Evolutionary conservation across 2,888 invertebrate species (phyloP), one percentile per base, ranked within the genome.

Genomic region (Melieria omissa): DNA sequence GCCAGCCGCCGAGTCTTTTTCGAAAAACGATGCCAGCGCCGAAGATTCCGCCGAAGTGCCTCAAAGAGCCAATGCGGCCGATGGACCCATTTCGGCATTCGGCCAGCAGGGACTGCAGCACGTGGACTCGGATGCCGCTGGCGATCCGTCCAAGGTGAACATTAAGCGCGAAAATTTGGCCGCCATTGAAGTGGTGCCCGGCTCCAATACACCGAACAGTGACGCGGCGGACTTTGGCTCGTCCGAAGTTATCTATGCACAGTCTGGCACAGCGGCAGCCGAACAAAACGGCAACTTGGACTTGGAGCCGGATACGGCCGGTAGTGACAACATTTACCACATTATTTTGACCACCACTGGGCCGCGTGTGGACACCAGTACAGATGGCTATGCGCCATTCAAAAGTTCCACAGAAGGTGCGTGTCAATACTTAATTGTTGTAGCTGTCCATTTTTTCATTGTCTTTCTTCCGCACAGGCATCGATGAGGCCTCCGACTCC

Each of bases 61-160:
- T 7, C 67, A 7, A n/a, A 29, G 29, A 29, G n/a, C 61, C 3
- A 12, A 46, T 47, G 55, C 62, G 7, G 69, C 54, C 8, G 62
- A 41, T 6, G 41, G 9, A 5, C 47, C 16, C 3, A 55, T 69
- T n/a, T 55, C 55, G 4, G 83, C 88, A 5, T 86, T 88, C 66
- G 88, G 88, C 12, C 87, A 88, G 5, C 88, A 88, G 62, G 79
- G 77, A 4, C 65, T 83, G 55, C 77, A 79, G 62, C 76, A 79
- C 9, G 72, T 77, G 70, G 78, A 72, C 12, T 65, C 54, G 4
- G 69, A 63, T 5, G 41, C 76, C 41, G 79, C 76, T 45, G 78
- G 78, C 65, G 84, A 85, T 79, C 81, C 85, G 49, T 82, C 77
- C 73, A 84, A 85, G 72, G 79, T 84, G 47, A 83, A 84, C 74